Conservation (phyloP, 1,140 invertebrate genomes). For the Diploscapter pachys region DNA sequence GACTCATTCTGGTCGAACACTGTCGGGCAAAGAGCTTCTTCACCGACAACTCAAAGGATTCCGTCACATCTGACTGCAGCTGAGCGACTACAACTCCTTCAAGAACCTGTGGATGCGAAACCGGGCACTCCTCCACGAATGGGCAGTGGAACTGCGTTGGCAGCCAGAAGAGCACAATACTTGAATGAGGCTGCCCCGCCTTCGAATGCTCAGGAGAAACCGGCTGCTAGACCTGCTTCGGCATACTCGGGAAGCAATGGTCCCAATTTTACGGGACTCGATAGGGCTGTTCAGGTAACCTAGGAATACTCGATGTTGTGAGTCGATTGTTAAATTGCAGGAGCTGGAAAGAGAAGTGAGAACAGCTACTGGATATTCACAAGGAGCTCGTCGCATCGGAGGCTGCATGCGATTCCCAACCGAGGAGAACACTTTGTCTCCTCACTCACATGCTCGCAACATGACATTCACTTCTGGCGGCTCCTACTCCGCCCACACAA, state of each 20-base stretch:
- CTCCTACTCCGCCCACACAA: slow-evolving; percentile 1
- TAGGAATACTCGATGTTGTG: slow-evolving; percentile 19
- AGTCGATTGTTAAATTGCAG: slow-evolving; percentile 6
- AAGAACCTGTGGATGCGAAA: slow-evolving; percentile 36
- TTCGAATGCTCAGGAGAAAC: slow-evolving; percentile 5
- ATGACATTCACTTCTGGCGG: slow-evolving; percentile 8
- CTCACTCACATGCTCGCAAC: slow-evolving; percentile 26
- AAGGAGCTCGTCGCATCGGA: background rate
- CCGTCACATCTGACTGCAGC: slow-evolving; percentile 39
- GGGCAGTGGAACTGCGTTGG: slow-evolving; percentile 14
- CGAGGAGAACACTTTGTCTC: slow-evolving; percentile 35
- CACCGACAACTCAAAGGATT: slow-evolving; percentile 33
- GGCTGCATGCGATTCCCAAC: slow-evolving; percentile 45
- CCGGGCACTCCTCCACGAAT: slow-evolving; percentile 20
- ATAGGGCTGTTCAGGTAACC: slow-evolving; percentile 33
- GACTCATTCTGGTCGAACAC: slow-evolving; percentile 40
- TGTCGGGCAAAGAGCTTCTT: slow-evolving; percentile 31
- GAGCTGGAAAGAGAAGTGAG: slow-evolving; percentile 1
- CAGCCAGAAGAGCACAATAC: slow-evolving; percentile 39
- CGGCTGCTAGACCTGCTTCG: slow-evolving; percentile 8
- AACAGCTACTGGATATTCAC: background rate
- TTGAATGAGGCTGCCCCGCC: slow-evolving; percentile 13
- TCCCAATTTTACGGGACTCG: slow-evolving; percentile 42
- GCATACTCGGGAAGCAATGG: slow-evolving; percentile 42
- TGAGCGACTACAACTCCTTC: slow-evolving; percentile 42